Evolutionary conservation across 1,140 invertebrate species (phyloP).

Genomic region (Drosophila kepulauana): DNA sequence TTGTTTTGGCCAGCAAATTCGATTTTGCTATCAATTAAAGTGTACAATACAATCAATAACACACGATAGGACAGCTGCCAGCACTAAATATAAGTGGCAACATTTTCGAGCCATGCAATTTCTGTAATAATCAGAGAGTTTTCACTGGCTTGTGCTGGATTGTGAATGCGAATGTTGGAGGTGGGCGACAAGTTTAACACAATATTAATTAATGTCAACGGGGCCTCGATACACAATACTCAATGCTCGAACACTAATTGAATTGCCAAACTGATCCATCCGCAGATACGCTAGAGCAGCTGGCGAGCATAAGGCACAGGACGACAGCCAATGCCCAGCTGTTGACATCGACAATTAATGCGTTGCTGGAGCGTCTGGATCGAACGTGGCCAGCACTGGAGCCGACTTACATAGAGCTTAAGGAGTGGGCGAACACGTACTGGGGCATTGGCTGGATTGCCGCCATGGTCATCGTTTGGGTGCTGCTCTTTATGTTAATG

Average conservation of each 20-base stretch:
- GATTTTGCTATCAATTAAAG: constrained; percentile 58
- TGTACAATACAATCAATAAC: constrained; percentile 70
- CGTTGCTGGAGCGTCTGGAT: constrained; percentile 68
- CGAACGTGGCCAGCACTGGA: constrained; percentile 70
- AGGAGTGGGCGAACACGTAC: constrained; percentile 70
- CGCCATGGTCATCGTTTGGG: constrained; percentile 74
- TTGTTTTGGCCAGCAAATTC: constrained; percentile 34
- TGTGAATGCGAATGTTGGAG: not conserved
- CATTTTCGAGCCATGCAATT: constrained; percentile 40
- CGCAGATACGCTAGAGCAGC: constrained; percentile 78
- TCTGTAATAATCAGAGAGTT: constrained; percentile 35
- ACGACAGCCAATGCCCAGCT: constrained; percentile 81
- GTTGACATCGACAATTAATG: constrained; percentile 75
- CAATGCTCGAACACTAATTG: constrained; percentile 51
- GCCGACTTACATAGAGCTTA: constrained; percentile 69
- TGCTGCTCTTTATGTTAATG: constrained; percentile 80
- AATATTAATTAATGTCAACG: constrained; percentile 74
- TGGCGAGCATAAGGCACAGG: constrained; percentile 75
- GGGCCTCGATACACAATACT: constrained; percentile 10
- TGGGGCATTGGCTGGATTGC: constrained; percentile 80
- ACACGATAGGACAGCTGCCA: constrained; percentile 12
- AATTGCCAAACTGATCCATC: constrained; percentile 48
- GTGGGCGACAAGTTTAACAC: constrained; percentile 37
- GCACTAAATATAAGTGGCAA: not conserved
- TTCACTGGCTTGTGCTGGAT: not conserved